These are phyloP conservation scores for Melieria picta DNA, from an alignment of 2,888 invertebrate species.

Conservation along the genomic window DNA sequence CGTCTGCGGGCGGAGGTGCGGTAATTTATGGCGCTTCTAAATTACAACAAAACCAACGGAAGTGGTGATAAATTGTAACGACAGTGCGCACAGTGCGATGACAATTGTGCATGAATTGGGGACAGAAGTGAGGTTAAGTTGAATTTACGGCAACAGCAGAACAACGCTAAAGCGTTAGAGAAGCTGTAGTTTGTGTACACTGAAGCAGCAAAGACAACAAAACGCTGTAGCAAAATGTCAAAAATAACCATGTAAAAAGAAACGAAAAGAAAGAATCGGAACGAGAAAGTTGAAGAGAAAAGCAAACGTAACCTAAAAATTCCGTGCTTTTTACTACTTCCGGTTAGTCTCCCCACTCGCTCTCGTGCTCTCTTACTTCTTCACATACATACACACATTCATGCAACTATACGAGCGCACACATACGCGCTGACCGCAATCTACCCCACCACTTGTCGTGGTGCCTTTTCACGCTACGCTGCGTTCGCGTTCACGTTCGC, in stretches of 20 bases:
- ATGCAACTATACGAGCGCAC: too few species aligned
- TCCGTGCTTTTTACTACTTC: too few species aligned
- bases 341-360: too few species aligned
- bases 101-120: neutral
- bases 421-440: too few species aligned
- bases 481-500: neutral
- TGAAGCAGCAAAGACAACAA: neutral
- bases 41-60: neutral
- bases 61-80: neutral
- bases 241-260: slow-evolving; percentile 16
- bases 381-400: too few species aligned
- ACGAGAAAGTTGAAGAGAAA: too few species aligned
- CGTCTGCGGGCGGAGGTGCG: neutral
- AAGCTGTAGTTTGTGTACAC: too few species aligned
- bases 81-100: neutral
- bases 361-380: too few species aligned
- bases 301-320: too few species aligned
- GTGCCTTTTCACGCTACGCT: neutral
- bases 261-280: neutral
- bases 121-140: slow-evolving; percentile 21
- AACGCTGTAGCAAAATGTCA: neutral
- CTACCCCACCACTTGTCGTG: slow-evolving; percentile 1
- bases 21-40: neutral
- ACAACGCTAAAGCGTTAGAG: too few species aligned
- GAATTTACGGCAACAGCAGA: too few species aligned